These are phyloP conservation scores for Apogon hyalosoma DNA, from an alignment of 2,797 vertebrate genomes.

Conservation along the genomic window DNA sequence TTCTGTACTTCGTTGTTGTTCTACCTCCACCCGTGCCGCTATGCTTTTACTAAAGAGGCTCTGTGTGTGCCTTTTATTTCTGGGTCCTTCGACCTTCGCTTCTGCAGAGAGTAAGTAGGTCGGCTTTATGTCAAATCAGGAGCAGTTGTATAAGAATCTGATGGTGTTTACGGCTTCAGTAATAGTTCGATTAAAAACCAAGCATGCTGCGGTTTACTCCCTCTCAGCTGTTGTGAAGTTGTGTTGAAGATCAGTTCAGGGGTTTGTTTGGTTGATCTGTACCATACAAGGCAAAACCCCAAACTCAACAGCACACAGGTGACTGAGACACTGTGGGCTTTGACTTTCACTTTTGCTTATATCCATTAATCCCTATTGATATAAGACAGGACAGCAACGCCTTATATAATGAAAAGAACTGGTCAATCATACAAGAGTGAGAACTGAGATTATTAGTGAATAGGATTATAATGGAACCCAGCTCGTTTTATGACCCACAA, in stretches of 20 bases:
- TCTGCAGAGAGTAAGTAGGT: slow-evolving; percentile 69
- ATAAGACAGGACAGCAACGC: background rate
- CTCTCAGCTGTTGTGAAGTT: background rate
- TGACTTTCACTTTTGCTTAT: slow-evolving; percentile 25
- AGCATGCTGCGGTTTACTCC: background rate
- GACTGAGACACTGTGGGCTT: background rate
- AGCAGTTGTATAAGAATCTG: background rate
- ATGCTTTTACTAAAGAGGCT: slow-evolving; percentile 31
- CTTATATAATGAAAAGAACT: background rate
- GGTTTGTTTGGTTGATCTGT: background rate
- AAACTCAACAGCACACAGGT: background rate
- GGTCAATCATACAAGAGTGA: background rate
- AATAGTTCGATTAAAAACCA: background rate
- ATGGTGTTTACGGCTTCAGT: background rate
- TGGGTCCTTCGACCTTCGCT: slow-evolving; percentile 11
- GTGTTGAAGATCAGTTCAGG: background rate
- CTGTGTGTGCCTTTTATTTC: slow-evolving; percentile 26
- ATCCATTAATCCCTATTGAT: background rate
- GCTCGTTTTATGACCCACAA: background rate
- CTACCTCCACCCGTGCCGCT: background rate
- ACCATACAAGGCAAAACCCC: background rate
- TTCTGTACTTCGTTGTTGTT: background rate
- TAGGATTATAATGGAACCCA: background rate
- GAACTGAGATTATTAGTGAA: background rate
- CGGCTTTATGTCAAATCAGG: background rate